These are phyloP conservation scores for Mus spretus DNA, from an alignment of 2,797 vertebrate genomes.

Conservation along the genomic window DNA sequence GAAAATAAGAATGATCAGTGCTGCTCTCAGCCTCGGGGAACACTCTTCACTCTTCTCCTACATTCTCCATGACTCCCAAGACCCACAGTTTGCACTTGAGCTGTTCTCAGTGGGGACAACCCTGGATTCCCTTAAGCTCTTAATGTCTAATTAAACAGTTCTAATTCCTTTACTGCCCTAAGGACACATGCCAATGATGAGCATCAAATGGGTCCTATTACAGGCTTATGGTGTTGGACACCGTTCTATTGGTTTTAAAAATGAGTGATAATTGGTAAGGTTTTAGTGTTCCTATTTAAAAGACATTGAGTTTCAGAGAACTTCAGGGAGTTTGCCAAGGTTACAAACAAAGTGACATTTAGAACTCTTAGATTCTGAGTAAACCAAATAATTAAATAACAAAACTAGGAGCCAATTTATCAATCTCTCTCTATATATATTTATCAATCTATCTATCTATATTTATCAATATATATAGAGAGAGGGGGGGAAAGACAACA, in stretches of 20 bases:
- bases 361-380: slow-evolving; percentile 1
- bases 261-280: slow-evolving; percentile 70
- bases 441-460: too few species aligned
- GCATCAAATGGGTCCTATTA: slow-evolving; percentile 65
- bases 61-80: slow-evolving; percentile 81
- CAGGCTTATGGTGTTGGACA: background rate
- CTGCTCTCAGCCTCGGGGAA: slow-evolving; percentile 83
- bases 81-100: slow-evolving; percentile 83
- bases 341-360: slow-evolving; percentile 5
- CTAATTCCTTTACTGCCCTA: slow-evolving; percentile 57
- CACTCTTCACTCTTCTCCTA: slow-evolving; percentile 85
- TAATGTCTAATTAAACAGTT: slow-evolving; percentile 66
- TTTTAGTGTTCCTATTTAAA: slow-evolving; percentile 58
- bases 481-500: background rate
- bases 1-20: slow-evolving; percentile 84
- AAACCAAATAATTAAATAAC: slow-evolving; percentile 10
- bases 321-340: slow-evolving; percentile 49
- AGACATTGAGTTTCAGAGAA: slow-evolving; percentile 23
- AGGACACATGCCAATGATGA: slow-evolving; percentile 69
- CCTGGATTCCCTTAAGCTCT: slow-evolving; percentile 51
- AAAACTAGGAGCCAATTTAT: background rate
- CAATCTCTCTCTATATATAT: too few species aligned
- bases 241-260: slow-evolving; percentile 63
- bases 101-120: slow-evolving; percentile 67
- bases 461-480: background rate